Evolutionary conservation across 1,140 invertebrate species (phyloP), one percentile per base, ranked within the genome.

Genomic region (Ooceraea biroi): DNA sequence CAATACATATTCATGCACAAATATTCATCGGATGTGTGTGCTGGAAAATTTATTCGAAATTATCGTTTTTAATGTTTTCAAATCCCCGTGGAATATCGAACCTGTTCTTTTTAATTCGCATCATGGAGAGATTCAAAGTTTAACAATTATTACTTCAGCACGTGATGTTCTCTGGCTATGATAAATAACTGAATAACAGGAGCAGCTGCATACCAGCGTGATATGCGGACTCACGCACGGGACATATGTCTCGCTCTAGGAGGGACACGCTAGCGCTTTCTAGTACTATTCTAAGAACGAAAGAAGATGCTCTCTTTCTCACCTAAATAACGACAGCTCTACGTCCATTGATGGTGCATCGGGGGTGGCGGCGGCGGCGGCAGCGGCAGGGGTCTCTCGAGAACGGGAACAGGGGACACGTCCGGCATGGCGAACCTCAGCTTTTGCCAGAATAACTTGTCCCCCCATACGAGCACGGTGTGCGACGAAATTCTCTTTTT

Each of bases 391-490:
- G 94, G 95, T 83, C 96, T 95, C 78, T 96, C 96, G 87, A 97
- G 94, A 25, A 93, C 92, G 19, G 93, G 93, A 65, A 93, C 90
- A 4, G 93, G 91, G 48, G 91, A 91, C 3, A 96, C 95, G 90
- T 97, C 97, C 50, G 98, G 98, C 96, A 99, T 96, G 25, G 98
- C 97, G 90, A 98, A 98, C 89, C 97, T 96, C 66, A 99, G 95
- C 94, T 99, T 99, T 91, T 98, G 97, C 98, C 98, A 99, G 94
- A 99, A 99, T 90, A 97, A 96, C 92, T 97, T 97, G 94, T 99
- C 98, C 76, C 97, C 97, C 97, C 98, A 98, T 91, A 98, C 97
- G 89, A 99, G 96, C 94, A 96, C 97, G 92, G 98, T 98, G 94
- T 97, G 98, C 14, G 97, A 98, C 89, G 98, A 97, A 83, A 99